Percentiles rank a stretch among this genome's conserved stretches.
Evolutionary conservation across 1,140 invertebrate species (phyloP).

Genomic region (Drosophila trapezifrons): DNA sequence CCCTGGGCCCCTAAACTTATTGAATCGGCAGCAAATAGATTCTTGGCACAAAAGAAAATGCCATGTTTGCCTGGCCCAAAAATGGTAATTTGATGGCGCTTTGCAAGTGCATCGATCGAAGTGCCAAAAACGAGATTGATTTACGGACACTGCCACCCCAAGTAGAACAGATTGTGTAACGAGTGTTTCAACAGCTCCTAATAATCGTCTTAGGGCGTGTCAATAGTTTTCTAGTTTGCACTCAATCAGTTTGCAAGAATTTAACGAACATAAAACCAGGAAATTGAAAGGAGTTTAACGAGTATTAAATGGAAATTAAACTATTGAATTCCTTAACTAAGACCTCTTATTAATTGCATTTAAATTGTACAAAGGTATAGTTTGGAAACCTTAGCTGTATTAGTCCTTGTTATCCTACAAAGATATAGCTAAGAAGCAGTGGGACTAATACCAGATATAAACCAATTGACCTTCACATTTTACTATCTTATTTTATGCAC

Average conservation of each 20-base stretch:
- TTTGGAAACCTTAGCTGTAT: too few relatives aligned
- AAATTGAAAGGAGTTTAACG: neutral
- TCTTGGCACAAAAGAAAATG: conserved; percentile 27
- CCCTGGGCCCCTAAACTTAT: conserved; percentile 37
- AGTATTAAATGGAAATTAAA: neutral
- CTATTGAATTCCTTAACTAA: too few relatives aligned
- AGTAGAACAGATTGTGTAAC: conserved; percentile 25
- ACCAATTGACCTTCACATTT: neutral
- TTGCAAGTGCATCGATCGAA: conserved; percentile 39
- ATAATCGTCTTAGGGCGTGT: conserved; percentile 6
- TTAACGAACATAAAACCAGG: neutral
- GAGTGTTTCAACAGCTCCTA: conserved; percentile 25
- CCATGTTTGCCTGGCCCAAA: conserved; percentile 42
- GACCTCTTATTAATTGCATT: too few relatives aligned
- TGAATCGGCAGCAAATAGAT: conserved; percentile 52
- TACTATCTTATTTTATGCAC: neutral
- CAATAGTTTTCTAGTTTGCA: conserved; percentile 20
- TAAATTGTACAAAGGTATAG: neutral
- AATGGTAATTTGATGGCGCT: conserved; percentile 46
- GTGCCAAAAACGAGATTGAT: conserved; percentile 45
- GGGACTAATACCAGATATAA: too few relatives aligned
- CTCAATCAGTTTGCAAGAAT: conserved; percentile 1
- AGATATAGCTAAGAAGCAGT: neutral
- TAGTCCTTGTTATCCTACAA: neutral
- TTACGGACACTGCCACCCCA: conserved; percentile 3